These are phyloP conservation scores for Adrianichthys oophorus DNA, from an alignment of 2,797 vertebrate genomes.

Conservation along the genomic window DNA sequence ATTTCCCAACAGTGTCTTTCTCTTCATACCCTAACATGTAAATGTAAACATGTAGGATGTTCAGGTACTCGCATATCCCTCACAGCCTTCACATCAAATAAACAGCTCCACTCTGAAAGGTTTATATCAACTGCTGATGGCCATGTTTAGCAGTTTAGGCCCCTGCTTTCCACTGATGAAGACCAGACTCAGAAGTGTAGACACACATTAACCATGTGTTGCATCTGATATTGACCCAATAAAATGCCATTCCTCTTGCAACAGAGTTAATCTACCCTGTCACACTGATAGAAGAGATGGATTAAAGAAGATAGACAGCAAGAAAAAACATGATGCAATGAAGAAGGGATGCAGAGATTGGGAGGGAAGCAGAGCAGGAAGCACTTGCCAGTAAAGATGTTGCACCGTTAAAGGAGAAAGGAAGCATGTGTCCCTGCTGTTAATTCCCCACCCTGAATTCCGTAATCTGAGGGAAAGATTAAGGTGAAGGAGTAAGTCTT, in stretches of 20 bases:
- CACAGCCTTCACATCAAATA: conserved; percentile 20
- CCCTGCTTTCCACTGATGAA: conserved; percentile 62
- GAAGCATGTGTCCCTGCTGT: conserved; percentile 69
- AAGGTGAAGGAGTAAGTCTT: conserved; percentile 85
- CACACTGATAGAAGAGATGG: conserved; percentile 31
- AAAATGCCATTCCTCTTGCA: conserved; percentile 56
- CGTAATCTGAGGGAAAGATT: conserved; percentile 83
- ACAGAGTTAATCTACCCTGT: conserved; percentile 55
- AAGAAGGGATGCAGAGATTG: conserved; percentile 19
- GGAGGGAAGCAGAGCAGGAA: conserved; percentile 15
- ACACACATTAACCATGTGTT: conserved; percentile 75
- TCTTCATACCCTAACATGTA: conserved; percentile 20
- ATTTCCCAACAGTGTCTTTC: conserved; percentile 31
- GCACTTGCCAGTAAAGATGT: conserved; percentile 37
- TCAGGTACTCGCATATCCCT: conserved; percentile 27
- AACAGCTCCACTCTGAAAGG: conserved; percentile 72
- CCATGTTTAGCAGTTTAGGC: conserved; percentile 70
- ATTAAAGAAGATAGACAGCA: not conserved
- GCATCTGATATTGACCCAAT: conserved; percentile 72
- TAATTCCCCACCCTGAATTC: conserved; percentile 81
- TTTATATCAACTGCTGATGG: conserved; percentile 70
- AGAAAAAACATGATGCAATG: conserved; percentile 20
- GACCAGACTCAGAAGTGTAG: conserved; percentile 68
- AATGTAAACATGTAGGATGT: conserved; percentile 14
- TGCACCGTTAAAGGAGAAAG: conserved; percentile 44